A percentile compares a stretch with the other conserved stretches of the same genome.
Evolutionary conservation across 2,888 invertebrate genomes (phyloP).

Genomic region (Rutpela maculata): DNA sequence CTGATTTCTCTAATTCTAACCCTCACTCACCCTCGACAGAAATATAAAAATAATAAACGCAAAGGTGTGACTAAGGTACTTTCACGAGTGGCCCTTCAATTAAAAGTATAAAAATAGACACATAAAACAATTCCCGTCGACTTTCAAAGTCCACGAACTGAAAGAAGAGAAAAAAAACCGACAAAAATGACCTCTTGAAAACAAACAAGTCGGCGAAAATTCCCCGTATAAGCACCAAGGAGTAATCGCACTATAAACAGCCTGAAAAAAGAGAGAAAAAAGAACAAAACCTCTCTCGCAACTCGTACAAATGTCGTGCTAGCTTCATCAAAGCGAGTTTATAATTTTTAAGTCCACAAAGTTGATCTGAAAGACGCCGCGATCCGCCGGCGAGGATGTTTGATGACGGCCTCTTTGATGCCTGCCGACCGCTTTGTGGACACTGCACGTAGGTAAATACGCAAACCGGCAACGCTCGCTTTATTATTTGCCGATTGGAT

Average conservation of each 20-base stretch:
- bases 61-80: not conserved
- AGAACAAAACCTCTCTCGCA: constrained; percentile 46
- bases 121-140: constrained; percentile 10
- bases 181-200: constrained; percentile 14
- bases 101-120: constrained; percentile 18
- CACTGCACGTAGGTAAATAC: constrained; percentile 35
- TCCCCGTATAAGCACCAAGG: constrained; percentile 4
- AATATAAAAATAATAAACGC: not conserved
- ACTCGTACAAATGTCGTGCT: constrained; percentile 59
- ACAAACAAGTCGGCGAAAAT: constrained; percentile 28
- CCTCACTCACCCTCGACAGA: not conserved
- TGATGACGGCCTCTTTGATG: constrained; percentile 59
- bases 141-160: not conserved
- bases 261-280: constrained; percentile 48
- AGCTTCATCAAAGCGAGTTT: constrained; percentile 63
- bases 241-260: constrained; percentile 33
- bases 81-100: constrained; percentile 3
- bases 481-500: constrained; percentile 13
- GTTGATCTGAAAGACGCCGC: constrained; percentile 54
- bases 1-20: too few relatives aligned
- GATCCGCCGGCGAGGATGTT: constrained; percentile 50
- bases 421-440: constrained; percentile 39
- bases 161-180: constrained; percentile 5
- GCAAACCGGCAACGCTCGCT: constrained; percentile 18
- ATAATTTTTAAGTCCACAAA: constrained; percentile 63